A percentile compares a stretch with the other conserved stretches of the same genome.
Conservation (phyloP, 2,797 vertebrate genomes). For the Taeniopygia guttata region DNA sequence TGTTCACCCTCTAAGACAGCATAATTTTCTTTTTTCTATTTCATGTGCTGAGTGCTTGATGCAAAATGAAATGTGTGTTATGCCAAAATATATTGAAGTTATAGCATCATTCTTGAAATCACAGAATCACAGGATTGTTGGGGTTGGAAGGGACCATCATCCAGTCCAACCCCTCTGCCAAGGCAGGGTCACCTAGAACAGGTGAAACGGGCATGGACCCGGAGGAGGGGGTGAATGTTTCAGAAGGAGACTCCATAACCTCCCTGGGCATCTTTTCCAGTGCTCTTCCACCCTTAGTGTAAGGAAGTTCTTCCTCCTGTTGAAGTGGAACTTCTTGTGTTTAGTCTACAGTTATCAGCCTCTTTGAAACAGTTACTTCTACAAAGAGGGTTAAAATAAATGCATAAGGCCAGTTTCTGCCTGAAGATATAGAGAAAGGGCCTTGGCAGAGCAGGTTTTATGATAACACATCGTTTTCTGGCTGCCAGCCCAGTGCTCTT, state of each 20-base stretch:
- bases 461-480: background rate
- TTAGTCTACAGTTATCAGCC: background rate
- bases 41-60: background rate
- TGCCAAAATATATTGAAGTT: background rate
- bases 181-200: background rate
- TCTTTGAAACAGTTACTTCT: background rate
- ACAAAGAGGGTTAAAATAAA: background rate
- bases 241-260: background rate
- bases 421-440: background rate
- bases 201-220: fast-evolving
- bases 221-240: background rate
- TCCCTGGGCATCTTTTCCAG: background rate
- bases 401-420: background rate
- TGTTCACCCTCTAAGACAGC: background rate
- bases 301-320: background rate
- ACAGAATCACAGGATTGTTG: background rate
- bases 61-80: background rate
- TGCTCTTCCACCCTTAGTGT: background rate
- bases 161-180: background rate
- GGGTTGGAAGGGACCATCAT: background rate
- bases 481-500: background rate
- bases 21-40: background rate
- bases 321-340: background rate
- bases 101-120: background rate
- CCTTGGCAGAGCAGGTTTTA: background rate